Conservation (phyloP, 2,797 vertebrate genomes). For the Spatula versicolor region DNA sequence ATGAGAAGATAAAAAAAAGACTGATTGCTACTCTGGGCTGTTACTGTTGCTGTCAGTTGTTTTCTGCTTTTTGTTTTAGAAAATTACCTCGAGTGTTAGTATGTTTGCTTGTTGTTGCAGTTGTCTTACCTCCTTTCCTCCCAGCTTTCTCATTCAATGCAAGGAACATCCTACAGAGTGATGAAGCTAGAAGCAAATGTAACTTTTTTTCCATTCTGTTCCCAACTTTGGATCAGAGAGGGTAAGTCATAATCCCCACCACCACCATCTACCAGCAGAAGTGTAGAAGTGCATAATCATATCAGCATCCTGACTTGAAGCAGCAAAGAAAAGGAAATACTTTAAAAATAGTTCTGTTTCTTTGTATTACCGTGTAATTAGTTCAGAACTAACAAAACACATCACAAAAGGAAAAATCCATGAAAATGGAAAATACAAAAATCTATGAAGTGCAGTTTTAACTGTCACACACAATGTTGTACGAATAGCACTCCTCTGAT, state of each 20-base stretch:
- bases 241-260: background rate
- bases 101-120: background rate
- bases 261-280: background rate
- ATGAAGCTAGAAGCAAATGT: background rate
- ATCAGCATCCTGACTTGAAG: background rate
- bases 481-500: background rate
- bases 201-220: background rate
- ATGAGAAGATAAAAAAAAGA: conserved; percentile 21
- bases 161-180: background rate
- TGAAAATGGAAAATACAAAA: background rate
- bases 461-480: background rate
- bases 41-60: background rate
- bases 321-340: background rate
- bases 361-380: background rate
- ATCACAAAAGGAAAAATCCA: background rate
- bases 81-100: background rate
- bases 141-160: background rate
- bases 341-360: background rate
- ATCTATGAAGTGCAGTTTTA: background rate
- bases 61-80: conserved; percentile 26
- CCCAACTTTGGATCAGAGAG: background rate
- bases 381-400: background rate
- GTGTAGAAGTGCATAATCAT: background rate
- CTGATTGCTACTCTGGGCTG: background rate
- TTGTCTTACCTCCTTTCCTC: background rate